A percentile compares a stretch with the other conserved stretches of the same genome.
These are phyloP conservation scores for Dreissena polymorpha DNA, from an alignment of 1,140 invertebrate species.

Conservation along the genomic window DNA sequence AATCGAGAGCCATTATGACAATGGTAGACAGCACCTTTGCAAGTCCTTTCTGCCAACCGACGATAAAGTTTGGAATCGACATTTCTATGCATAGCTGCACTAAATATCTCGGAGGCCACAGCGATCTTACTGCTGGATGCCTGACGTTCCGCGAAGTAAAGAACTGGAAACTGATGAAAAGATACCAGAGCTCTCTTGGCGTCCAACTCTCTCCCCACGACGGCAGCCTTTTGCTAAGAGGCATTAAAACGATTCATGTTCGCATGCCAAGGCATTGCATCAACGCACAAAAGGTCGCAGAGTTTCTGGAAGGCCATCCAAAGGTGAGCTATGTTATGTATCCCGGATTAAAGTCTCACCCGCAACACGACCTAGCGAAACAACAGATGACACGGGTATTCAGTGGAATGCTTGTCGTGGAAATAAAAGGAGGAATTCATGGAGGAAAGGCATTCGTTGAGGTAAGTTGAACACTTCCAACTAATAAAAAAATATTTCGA, in stretches of 20 bases:
- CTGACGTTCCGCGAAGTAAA: constrained; percentile 88
- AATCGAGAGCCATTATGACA: constrained; percentile 85
- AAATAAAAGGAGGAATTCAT: constrained; percentile 88
- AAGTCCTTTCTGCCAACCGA: constrained; percentile 91
- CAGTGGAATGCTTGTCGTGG: constrained; percentile 96
- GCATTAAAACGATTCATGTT: constrained; percentile 76
- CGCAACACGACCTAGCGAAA: constrained; percentile 90
- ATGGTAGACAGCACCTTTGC: constrained; percentile 98
- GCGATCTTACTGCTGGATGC: constrained; percentile 96
- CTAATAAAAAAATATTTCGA: too few species aligned
- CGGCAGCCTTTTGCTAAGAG: constrained; percentile 73
- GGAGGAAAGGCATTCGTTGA: constrained; percentile 87
- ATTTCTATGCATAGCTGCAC: constrained; percentile 87
- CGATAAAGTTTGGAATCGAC: constrained; percentile 87
- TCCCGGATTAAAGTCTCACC: constrained; percentile 90
- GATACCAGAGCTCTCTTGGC: constrained; percentile 94
- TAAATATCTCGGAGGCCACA: constrained; percentile 85
- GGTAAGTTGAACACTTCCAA: constrained; percentile 46
- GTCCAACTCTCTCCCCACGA: constrained; percentile 80
- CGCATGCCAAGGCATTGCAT: constrained; percentile 84
- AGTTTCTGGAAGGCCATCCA: constrained; percentile 89
- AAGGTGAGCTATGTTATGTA: constrained; percentile 81
- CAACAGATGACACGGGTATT: constrained; percentile 90
- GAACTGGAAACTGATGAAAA: constrained; percentile 81
- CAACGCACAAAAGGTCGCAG: constrained; percentile 87